Evolutionary conservation across 1,140 invertebrate species (phyloP).

Genomic region (Uloborus diversus): DNA sequence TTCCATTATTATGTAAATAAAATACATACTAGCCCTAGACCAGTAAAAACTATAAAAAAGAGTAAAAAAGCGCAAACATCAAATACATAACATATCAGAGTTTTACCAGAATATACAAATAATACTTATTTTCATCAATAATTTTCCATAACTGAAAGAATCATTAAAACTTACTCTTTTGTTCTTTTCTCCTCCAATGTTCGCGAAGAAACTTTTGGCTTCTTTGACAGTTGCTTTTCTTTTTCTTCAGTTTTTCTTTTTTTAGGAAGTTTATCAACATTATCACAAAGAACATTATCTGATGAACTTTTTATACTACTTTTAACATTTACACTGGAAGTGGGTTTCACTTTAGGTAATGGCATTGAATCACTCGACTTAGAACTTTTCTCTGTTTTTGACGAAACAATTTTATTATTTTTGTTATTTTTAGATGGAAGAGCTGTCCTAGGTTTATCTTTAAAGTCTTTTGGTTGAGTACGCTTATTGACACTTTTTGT

Average conservation of each 20-base stretch:
- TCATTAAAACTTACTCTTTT: constrained; percentile 38
- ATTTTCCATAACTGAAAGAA: no score
- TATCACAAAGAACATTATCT: constrained; percentile 5
- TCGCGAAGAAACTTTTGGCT: constrained; percentile 8
- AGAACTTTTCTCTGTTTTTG: neutral
- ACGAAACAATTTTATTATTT: neutral
- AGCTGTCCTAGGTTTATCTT: constrained; percentile 15
- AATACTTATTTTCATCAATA: no score
- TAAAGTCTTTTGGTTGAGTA: constrained; percentile 30
- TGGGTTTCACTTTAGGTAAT: neutral
- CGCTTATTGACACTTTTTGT: neutral
- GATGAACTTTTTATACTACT: constrained; percentile 14
- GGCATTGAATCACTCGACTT: constrained; percentile 8
- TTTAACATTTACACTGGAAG: constrained; percentile 37
- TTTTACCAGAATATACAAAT: no score
- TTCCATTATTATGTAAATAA: no score
- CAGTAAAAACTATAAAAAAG: no score
- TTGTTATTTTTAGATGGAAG: neutral
- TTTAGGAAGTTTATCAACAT: constrained; percentile 26
- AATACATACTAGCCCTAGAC: no score
- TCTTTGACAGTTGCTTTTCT: neutral
- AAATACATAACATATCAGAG: no score
- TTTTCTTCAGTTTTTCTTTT: constrained; percentile 33
- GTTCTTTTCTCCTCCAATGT: constrained; percentile 23
- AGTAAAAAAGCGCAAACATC: no score